Conservation (phyloP, 2,113 vertebrate species). For the Oryzias woworae region DNA sequence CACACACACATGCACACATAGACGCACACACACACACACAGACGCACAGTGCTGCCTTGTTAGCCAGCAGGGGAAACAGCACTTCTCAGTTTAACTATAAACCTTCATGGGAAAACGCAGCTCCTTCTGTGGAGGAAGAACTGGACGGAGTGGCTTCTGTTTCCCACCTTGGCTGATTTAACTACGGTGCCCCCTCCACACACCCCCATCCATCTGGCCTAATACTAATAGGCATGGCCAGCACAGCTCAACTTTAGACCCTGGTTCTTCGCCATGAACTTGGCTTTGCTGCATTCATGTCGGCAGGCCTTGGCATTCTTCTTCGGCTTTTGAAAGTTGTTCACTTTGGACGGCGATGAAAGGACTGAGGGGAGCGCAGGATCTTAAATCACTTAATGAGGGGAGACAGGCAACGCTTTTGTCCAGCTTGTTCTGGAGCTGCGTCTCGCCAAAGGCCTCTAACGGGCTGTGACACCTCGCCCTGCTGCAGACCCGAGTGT, state of each 20-base stretch:
- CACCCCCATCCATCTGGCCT: slow-evolving; percentile 27
- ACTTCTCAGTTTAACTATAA: slow-evolving; percentile 50
- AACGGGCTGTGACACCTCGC: slow-evolving; percentile 71
- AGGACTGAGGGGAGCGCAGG: slow-evolving; percentile 67
- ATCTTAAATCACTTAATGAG: slow-evolving; percentile 78
- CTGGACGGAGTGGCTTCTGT: slow-evolving; percentile 64
- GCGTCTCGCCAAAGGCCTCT: slow-evolving; percentile 65
- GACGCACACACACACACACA: no score
- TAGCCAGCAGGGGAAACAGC: slow-evolving; percentile 60
- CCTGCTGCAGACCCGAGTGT: slow-evolving; percentile 42
- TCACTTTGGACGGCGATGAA: slow-evolving; percentile 72
- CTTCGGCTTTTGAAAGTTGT: slow-evolving; percentile 64
- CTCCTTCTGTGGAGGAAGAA: slow-evolving; percentile 51
- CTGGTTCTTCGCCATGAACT: slow-evolving; percentile 59
- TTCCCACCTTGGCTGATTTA: slow-evolving; percentile 56
- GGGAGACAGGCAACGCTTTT: slow-evolving; percentile 74
- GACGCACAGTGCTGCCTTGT: slow-evolving; percentile 28
- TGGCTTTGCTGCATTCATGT: slow-evolving; percentile 71
- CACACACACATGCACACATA: no score
- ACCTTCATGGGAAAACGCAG: slow-evolving; percentile 69
- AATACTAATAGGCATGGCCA: slow-evolving; percentile 59
- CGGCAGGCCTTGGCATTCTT: slow-evolving; percentile 61
- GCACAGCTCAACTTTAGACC: slow-evolving; percentile 60
- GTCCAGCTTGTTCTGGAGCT: slow-evolving; percentile 72
- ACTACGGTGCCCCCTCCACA: background rate